These are phyloP conservation scores for Glaucomys volans DNA, from an alignment of 2,113 vertebrate genomes.

Conservation along the genomic window DNA sequence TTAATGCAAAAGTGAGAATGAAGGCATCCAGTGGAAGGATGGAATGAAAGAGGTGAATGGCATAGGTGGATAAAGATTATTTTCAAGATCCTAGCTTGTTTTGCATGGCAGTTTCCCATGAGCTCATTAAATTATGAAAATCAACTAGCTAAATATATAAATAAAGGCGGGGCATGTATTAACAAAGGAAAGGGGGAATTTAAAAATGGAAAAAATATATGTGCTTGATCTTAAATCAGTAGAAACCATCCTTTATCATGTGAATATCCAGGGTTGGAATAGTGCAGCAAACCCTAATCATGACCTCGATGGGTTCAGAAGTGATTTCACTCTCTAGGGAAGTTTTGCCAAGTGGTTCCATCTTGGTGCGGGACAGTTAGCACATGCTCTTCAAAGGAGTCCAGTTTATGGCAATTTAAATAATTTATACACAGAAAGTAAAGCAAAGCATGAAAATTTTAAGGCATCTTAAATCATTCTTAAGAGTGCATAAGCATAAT, in stretches of 20 bases:
- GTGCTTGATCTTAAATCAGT: background rate
- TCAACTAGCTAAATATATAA: background rate
- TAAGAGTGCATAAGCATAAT: slow-evolving; percentile 80
- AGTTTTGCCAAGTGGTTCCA: slow-evolving; percentile 50
- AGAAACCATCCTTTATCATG: background rate
- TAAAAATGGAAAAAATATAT: background rate
- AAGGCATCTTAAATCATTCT: slow-evolving; percentile 79
- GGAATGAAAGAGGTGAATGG: background rate
- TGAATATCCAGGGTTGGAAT: background rate
- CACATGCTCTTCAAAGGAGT: slow-evolving; percentile 61
- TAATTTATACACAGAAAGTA: slow-evolving; percentile 73
- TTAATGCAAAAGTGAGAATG: background rate
- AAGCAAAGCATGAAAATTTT: slow-evolving; percentile 78
- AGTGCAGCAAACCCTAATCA: background rate
- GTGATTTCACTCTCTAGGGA: slow-evolving; percentile 40
- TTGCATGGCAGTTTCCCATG: background rate
- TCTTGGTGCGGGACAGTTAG: slow-evolving; percentile 47
- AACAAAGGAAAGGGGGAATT: background rate
- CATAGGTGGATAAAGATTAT: background rate
- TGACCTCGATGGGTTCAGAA: background rate
- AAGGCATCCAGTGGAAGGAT: background rate
- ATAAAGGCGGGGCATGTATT: background rate
- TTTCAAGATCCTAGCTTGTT: background rate
- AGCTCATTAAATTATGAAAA: background rate
- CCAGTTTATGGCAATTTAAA: slow-evolving; percentile 80